phyloP scores from a whole-genome alignment of 2,113 vertebrate genomes.

The Lepus europaeus region DNA sequence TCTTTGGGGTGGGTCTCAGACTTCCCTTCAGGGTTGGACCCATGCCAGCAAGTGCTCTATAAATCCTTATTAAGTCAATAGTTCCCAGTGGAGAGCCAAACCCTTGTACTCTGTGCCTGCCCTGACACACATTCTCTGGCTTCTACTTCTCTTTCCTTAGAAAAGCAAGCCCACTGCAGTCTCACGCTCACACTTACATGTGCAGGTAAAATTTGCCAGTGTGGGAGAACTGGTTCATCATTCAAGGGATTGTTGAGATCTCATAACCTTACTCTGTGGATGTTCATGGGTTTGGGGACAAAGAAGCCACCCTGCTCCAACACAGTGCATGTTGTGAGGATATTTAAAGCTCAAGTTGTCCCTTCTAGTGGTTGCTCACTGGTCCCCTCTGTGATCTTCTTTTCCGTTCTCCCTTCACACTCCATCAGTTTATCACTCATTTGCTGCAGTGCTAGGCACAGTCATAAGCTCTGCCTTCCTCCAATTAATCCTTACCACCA shows the following conservation, averaged over 20 bases:
- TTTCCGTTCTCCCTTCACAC: background rate
- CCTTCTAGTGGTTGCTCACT: background rate
- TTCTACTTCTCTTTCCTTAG: background rate
- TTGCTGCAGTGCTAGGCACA: background rate
- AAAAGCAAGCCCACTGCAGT: background rate
- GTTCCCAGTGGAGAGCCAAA: background rate
- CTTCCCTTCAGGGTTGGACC: background rate
- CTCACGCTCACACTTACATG: slow-evolving; percentile 22
- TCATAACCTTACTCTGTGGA: background rate
- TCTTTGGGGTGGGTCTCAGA: background rate
- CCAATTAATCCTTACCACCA: background rate
- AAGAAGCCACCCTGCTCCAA: background rate
- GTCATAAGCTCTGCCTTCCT: background rate
- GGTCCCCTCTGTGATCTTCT: background rate
- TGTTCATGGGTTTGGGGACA: background rate
- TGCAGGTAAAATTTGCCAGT: background rate
- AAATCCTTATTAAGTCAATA: background rate
- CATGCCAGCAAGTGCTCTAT: background rate
- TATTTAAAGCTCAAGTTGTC: background rate
- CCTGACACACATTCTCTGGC: background rate
- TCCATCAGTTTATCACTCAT: background rate
- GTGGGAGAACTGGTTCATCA: background rate
- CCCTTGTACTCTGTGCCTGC: background rate
- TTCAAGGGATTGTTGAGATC: background rate
- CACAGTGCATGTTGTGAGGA: no score